Conservation (phyloP, 2,113 vertebrate genomes). For the Poeciliopsis occidentalis region DNA sequence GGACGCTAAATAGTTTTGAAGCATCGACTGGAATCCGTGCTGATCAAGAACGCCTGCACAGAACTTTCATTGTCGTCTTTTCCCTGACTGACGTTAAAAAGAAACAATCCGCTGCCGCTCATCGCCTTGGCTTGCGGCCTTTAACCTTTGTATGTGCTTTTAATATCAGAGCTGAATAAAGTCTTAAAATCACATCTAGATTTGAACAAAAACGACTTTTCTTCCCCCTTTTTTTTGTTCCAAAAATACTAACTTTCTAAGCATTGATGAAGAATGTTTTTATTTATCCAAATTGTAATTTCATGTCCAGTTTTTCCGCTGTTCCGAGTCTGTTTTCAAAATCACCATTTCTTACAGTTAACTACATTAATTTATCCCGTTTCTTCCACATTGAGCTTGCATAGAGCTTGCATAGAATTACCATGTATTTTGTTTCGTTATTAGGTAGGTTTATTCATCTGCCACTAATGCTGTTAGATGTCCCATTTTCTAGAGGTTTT, state of each 20-base stretch:
- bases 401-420: too few species aligned
- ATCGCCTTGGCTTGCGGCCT: not conserved
- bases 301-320: too few species aligned
- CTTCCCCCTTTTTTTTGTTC: not conserved
- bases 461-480: not conserved
- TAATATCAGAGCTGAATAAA: slow-evolving; percentile 56
- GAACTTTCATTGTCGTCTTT: slow-evolving; percentile 14
- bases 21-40: slow-evolving; percentile 9
- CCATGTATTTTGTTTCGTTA: not conserved
- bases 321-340: too few species aligned
- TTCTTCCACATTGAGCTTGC: too few species aligned
- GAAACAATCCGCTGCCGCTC: not conserved
- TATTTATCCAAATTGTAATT: too few species aligned
- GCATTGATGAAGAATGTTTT: not conserved
- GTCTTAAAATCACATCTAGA: slow-evolving; percentile 30
- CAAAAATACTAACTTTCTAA: not conserved
- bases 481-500: not conserved
- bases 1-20: slow-evolving; percentile 26
- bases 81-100: not conserved
- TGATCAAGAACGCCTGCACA: slow-evolving; percentile 31
- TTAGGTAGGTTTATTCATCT: not conserved
- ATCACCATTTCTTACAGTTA: too few species aligned
- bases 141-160: slow-evolving; percentile 25
- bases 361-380: too few species aligned
- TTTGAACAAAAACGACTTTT: not conserved